These are phyloP conservation scores for Phocides pigmalion DNA, from an alignment of 1,140 invertebrate genomes.

Conservation along the genomic window DNA sequence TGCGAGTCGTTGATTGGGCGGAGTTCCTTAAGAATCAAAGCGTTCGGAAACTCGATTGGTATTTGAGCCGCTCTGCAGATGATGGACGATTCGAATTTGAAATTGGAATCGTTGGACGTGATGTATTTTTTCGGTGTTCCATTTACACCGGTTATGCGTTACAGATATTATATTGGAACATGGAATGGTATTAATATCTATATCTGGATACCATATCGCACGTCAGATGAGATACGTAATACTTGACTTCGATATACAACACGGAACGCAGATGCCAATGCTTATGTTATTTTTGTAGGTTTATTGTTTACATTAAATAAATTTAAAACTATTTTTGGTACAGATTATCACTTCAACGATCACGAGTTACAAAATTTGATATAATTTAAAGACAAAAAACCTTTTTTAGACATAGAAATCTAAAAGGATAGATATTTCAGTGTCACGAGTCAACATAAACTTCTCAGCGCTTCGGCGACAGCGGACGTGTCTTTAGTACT, in stretches of 20 bases:
- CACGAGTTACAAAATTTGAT: background rate
- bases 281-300: too few species aligned
- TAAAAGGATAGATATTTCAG: slow-evolving; percentile 13
- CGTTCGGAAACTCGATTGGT: slow-evolving; percentile 44
- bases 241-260: too few species aligned
- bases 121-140: too few species aligned
- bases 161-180: background rate
- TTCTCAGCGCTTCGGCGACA: slow-evolving; percentile 14
- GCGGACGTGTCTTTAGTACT: slow-evolving; percentile 18
- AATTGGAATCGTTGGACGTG: slow-evolving; percentile 36
- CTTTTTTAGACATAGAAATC: slow-evolving; percentile 1
- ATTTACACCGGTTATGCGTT: too few species aligned
- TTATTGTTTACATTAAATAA: too few species aligned
- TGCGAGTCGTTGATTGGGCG: slow-evolving; percentile 48
- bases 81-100: slow-evolving; percentile 43
- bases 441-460: slow-evolving; percentile 17
- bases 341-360: too few species aligned
- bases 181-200: too few species aligned
- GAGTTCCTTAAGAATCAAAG: slow-evolving; percentile 46
- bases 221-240: too few species aligned
- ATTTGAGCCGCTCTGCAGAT: slow-evolving; percentile 37
- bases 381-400: background rate
- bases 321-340: too few species aligned
- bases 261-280: too few species aligned
- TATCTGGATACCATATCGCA: too few species aligned